Evolutionary conservation across 2,888 invertebrate species (phyloP), one percentile per base, ranked within the genome.

Genomic region (Heliconius sara): DNA sequence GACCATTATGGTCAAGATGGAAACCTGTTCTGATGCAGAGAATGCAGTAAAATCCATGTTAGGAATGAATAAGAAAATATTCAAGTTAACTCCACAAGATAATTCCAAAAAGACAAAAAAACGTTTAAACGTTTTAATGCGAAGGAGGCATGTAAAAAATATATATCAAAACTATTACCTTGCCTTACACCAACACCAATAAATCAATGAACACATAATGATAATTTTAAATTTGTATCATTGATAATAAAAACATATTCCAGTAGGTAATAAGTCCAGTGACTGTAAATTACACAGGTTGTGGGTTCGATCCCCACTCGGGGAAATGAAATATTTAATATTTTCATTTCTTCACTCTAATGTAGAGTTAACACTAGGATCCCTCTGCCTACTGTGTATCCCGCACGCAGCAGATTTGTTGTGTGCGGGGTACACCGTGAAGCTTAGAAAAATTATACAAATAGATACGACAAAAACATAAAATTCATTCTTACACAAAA

Each of bases 161-260:
- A 91, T 92, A 91, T 92, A 93, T 93, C 92, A 91, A 92, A 93
- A 94, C 92, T 93, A 92, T 88, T 87, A 86, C 83, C 84, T 82
- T 81, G 88, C 89, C 91, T 25, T 92, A 90, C 90, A 90, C 85
- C 82, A 85, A 78, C 63, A 43, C 22, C 10, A 34, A 67, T 22
- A 22, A 34, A 39, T 68, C 34, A 68, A 39, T 39, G 10, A 39
- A n/a, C 22, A 67, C n/a, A 2, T 22, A n/a, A 67, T 39, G 22
- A 34, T 19, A 39, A 34, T 34, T 39, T 67, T 27, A 13, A 52
- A 19, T 19, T 19, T 3, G 30, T 30, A 2, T 30, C 65, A 65
- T 65, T 65, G 57, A 60, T 60, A 60, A 22, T 22, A 57, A 4
- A 22, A n/a, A 60, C 47, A 47, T 16, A 47, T 52, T 6, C 27